phyloP scores from a whole-genome alignment of 2,888 invertebrate species.

The Parnassius orleans region DNA sequence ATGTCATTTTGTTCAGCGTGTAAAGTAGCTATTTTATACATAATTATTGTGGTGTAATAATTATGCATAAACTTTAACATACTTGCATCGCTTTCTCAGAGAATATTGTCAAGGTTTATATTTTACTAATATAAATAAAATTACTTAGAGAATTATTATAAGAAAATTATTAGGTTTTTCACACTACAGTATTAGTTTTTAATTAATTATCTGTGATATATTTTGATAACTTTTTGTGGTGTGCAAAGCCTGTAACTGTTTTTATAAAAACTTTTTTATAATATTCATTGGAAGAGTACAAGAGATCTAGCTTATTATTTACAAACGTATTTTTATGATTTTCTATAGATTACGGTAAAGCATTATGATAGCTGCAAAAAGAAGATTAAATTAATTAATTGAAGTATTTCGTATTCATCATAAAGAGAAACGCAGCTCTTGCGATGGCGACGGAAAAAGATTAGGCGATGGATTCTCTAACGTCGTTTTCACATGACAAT shows the following conservation, averaged over 20 bases:
- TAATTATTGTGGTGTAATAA: no score
- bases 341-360: no score
- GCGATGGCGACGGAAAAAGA: no score
- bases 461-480: no score
- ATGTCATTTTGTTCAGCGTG: no score
- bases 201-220: background rate
- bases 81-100: constrained; percentile 24
- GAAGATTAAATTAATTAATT: no score
- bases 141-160: constrained; percentile 5
- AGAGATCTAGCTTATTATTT: background rate
- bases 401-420: no score
- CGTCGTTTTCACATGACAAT: no score
- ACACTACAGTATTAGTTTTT: constrained; percentile 5
- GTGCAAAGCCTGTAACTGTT: constrained; percentile 3
- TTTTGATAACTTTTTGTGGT: background rate
- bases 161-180: constrained; percentile 14
- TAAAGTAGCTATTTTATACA: no score
- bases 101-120: constrained; percentile 21
- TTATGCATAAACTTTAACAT: background rate
- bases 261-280: background rate
- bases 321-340: background rate
- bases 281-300: background rate
- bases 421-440: no score
- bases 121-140: background rate
- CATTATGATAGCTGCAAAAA: no score